Evolutionary conservation across 2,888 invertebrate genomes (phyloP).

Genomic region (Fabriciana adippe): DNA sequence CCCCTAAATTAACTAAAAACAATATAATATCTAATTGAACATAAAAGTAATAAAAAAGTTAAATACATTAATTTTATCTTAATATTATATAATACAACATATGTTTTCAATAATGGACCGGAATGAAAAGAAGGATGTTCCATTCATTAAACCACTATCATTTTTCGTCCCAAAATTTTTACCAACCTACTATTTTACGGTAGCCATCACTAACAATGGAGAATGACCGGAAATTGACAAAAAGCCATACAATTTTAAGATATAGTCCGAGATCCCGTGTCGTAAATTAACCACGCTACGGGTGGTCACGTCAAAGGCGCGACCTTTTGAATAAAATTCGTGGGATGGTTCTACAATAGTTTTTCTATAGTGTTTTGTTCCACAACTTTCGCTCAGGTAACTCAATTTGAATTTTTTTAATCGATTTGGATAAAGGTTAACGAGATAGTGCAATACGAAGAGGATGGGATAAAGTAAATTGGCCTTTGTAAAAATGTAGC

Average conservation of each 20-base stretch:
- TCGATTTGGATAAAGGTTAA: constrained; percentile 16
- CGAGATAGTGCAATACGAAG: constrained; percentile 6
- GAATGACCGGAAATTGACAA: constrained; percentile 2
- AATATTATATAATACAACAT: no score
- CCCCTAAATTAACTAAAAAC: no score
- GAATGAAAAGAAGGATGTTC: no score
- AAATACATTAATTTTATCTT: no score
- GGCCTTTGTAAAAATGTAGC: not conserved
- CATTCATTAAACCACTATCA: no score
- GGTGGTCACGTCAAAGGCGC: constrained; percentile 48
- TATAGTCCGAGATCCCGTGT: constrained; percentile 20
- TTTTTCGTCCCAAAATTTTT: no score
- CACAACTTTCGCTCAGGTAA: constrained; percentile 18
- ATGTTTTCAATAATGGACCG: no score
- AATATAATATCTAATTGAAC: no score
- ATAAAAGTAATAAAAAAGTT: no score
- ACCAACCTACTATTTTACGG: not conserved
- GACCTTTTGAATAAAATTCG: constrained; percentile 28
- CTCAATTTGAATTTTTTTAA: constrained; percentile 21
- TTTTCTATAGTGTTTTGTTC: not conserved
- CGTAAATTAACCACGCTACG: constrained; percentile 44
- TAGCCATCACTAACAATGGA: constrained; percentile 1
- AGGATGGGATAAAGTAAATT: constrained; percentile 19
- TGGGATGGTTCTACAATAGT: constrained; percentile 9
- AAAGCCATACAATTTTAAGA: not conserved